These are phyloP conservation scores for Megaustenia siamemsis DNA, from an alignment of 2,888 invertebrate species.

Conservation along the genomic window DNA sequence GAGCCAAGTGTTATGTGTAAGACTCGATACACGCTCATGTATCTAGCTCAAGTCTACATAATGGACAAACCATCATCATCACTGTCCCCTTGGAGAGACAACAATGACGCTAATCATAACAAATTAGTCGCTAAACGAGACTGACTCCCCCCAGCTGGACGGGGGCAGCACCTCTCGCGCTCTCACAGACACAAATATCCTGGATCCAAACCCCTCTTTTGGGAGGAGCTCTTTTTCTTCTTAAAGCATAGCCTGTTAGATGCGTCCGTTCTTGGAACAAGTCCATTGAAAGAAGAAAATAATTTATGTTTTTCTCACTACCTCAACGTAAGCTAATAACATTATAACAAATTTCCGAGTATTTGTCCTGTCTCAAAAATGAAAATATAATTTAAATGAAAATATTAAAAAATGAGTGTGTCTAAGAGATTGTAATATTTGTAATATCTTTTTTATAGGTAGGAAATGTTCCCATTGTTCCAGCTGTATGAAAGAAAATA, in stretches of 20 bases:
- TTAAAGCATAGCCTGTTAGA: background rate
- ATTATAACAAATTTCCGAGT: too few species aligned
- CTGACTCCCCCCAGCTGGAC: background rate
- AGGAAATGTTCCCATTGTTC: too few species aligned
- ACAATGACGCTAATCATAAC: slow-evolving; percentile 41
- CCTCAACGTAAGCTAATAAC: too few species aligned
- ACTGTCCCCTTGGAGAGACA: background rate
- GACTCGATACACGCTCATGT: background rate
- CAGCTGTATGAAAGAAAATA: too few species aligned
- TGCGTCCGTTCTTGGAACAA: background rate
- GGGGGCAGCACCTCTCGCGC: background rate
- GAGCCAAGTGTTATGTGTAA: background rate
- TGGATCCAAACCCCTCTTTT: background rate
- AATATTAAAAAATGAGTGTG: too few species aligned
- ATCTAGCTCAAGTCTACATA: slow-evolving; percentile 33
- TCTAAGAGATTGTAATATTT: too few species aligned
- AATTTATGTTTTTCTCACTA: too few species aligned
- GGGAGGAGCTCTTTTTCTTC: background rate
- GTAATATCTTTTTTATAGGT: too few species aligned
- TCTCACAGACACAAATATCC: background rate
- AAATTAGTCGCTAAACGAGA: slow-evolving; percentile 36
- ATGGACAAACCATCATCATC: slow-evolving; percentile 8
- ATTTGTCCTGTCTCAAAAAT: too few species aligned
- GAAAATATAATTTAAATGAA: too few species aligned
- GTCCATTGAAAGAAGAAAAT: background rate